Conservation (phyloP, 37 sponge, comb jelly and placozoan genomes). For the Halisarca cf. caerulea region DNA sequence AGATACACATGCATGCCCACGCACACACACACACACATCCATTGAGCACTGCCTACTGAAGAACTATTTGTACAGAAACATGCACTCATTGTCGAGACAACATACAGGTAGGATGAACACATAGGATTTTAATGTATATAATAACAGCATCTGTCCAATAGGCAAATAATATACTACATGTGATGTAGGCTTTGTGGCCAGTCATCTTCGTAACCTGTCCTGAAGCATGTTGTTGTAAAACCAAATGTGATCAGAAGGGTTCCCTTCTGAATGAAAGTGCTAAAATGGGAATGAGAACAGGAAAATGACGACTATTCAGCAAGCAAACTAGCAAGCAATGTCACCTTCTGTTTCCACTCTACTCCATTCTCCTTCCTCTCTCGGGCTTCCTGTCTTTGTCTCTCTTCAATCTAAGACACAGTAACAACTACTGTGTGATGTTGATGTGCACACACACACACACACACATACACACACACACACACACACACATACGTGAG, state of each 20-base stretch:
- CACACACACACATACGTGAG: no score
- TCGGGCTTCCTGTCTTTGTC: constrained; percentile 78
- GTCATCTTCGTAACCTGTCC: constrained; percentile 8
- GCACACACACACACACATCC: no score
- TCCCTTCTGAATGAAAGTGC: constrained; percentile 61
- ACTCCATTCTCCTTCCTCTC: constrained; percentile 77
- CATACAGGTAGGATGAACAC: no score
- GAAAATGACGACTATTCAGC: background rate
- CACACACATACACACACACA: background rate
- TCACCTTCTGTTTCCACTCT: constrained; percentile 74
- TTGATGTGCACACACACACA: background rate
- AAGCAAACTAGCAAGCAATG: background rate
- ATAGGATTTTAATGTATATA: background rate
- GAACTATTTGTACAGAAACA: no score
- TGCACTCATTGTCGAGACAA: no score
- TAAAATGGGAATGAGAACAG: background rate
- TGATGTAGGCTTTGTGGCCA: no score
- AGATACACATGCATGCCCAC: no score
- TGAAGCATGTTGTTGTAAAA: constrained; percentile 50
- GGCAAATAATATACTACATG: no score
- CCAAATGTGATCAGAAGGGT: constrained; percentile 57
- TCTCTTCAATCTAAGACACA: constrained; percentile 78
- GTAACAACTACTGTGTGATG: background rate
- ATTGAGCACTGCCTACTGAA: no score
- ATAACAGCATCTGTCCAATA: background rate